Percentiles rank a stretch among this genome's conserved stretches.
Conservation (phyloP, 2,888 invertebrate genomes). For the Hypselothyrea guttata region DNA sequence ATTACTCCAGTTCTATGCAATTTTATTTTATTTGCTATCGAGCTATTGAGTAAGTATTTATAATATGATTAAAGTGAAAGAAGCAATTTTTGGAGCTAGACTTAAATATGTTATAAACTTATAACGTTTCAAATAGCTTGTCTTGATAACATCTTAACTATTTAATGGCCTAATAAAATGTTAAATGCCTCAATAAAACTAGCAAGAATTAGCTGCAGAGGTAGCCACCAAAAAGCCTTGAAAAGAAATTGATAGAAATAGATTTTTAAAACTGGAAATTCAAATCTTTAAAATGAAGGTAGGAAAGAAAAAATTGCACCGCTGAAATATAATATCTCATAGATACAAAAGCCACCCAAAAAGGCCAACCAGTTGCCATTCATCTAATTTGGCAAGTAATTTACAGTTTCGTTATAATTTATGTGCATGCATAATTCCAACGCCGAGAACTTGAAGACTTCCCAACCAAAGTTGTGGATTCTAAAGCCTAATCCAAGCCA, state of each 20-base stretch:
- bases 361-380: conserved; percentile 49
- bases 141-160: neutral
- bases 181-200: conserved; percentile 25
- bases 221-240: conserved; percentile 19
- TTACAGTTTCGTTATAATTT: conserved; percentile 61
- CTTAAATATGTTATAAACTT: too few species aligned
- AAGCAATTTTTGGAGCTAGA: neutral
- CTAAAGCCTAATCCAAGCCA: conserved; percentile 40
- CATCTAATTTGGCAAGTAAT: conserved; percentile 54
- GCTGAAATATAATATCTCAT: neutral
- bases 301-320: conserved; percentile 12
- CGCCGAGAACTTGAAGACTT: conserved; percentile 8
- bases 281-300: too few species aligned
- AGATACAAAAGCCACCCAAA: conserved; percentile 14
- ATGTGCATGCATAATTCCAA: conserved; percentile 61
- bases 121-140: too few species aligned
- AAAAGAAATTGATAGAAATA: conserved; percentile 27
- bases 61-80: neutral
- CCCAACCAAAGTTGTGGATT: neutral
- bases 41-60: too few species aligned
- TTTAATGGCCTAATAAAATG: conserved; percentile 15
- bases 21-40: too few species aligned
- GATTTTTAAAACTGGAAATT: conserved; percentile 14
- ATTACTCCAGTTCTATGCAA: too few species aligned
- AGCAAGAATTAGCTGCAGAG: conserved; percentile 1